Base-by-base conservation (phyloP, 2,113 vertebrate species). In the Caretta caretta region DNA sequence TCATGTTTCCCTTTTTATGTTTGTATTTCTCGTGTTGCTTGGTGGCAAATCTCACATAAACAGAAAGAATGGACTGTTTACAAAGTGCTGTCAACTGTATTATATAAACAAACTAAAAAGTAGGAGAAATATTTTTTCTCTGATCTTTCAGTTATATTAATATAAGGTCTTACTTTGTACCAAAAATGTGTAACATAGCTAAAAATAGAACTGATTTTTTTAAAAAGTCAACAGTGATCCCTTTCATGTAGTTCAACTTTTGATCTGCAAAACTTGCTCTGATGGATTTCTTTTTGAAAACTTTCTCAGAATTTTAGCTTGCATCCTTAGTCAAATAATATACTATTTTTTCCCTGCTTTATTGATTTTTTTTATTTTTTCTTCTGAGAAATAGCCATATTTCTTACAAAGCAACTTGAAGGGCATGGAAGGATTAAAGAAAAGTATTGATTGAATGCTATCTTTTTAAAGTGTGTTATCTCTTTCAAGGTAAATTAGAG, bases 401-500 rank as follows among this genome's bases (percentile, higher is more conserved):
- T 93, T 96, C 65, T 93, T 92, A 46, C 79, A 90, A 94, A 94
- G 46, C 87, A 82, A 69, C n/a, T 86, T 89, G 83, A 85, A 89
- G 72, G 86, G 88, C 19, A 10, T 56, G 0, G 59, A 93, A 89
- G 62, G 53, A 48, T 90, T 86, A 94, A 72, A 92, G 86, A 50
- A 17, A 91, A 88, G 95, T 93, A 65, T 54, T 42, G 49, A 85
- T 95, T 88, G 24, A 29, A 53, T 92, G 35, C 51, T 85, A 48
- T 48, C 9, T 75, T 35, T 78, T 93, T 89, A 51, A 86, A 88
- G 10, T 49, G 50, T 86, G 53, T 53, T 84, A 51, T 27, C 82
- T 29, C 10, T 93, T 89, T 56, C 35, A 90, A 83, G 75, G 84
- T 86, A 86, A 82, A 94, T 92, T 51, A 84, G 54, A 51, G 84